Percentiles rank a stretch among this genome's conserved stretches.
These are phyloP conservation scores for Operophtera brumata DNA, from an alignment of 2,888 invertebrate species.

Conservation along the genomic window DNA sequence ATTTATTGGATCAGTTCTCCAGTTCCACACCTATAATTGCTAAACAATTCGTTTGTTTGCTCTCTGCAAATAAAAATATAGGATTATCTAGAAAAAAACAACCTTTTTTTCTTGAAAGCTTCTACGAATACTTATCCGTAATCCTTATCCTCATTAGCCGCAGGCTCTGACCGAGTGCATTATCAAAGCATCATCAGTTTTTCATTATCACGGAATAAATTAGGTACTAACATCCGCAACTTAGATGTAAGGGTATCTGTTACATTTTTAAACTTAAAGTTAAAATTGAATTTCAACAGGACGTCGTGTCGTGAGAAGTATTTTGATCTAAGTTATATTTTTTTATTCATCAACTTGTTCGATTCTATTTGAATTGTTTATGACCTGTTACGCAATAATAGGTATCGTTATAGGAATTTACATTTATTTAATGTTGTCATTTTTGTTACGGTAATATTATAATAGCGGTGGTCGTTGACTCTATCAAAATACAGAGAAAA, in stretches of 20 bases:
- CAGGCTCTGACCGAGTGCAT: too few relatives aligned
- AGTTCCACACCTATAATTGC: conserved; percentile 35
- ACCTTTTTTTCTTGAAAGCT: too few relatives aligned
- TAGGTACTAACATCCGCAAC: not conserved
- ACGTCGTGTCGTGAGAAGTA: not conserved
- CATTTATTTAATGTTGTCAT: conserved; percentile 10
- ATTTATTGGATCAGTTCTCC: conserved; percentile 65
- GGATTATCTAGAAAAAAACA: too few relatives aligned
- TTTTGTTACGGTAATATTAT: conserved; percentile 27
- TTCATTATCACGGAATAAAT: not conserved
- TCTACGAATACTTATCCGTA: too few relatives aligned
- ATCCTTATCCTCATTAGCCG: too few relatives aligned
- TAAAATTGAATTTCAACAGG: not conserved
- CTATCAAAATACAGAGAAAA: conserved; percentile 42
- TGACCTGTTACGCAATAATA: not conserved
- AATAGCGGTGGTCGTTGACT: conserved; percentile 49
- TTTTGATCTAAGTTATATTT: too few relatives aligned
- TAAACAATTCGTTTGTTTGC: conserved; percentile 3
- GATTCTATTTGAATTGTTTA: not conserved
- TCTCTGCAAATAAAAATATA: too few relatives aligned
- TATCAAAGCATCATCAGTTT: too few relatives aligned
- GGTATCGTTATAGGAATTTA: conserved; percentile 1
- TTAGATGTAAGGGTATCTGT: not conserved
- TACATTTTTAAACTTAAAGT: not conserved
- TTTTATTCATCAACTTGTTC: not conserved